Evolutionary conservation across 2,888 invertebrate genomes (phyloP), one percentile per base, ranked within the genome.

Genomic region (Strigamia crassipes): DNA sequence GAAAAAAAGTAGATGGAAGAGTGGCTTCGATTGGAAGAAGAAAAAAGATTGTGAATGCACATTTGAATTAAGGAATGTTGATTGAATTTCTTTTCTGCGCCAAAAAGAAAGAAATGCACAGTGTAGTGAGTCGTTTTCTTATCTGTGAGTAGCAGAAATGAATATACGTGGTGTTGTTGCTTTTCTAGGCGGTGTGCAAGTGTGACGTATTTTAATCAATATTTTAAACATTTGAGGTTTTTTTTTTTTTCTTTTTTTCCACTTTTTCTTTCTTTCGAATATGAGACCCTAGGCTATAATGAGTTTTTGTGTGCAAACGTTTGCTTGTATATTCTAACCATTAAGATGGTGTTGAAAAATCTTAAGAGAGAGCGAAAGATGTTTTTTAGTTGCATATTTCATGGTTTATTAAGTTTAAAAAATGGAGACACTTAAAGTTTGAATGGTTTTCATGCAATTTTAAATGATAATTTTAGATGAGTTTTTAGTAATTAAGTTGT

Each of bases 131-230:
- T 51, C 51, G 51, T 51, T 51, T 51, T 51, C 51, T 51, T 51
- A 51, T 51, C 51, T 51, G 51, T 6, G n/a, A 51, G 51, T 18
- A 51, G 51, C 51, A 51, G 51, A 51, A 51, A 51, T 51, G 51
- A 51, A 51, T 15, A 51, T 51, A 51, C 51, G 51, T 51, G 51
- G 51, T n/a, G 51, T 51, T 51, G 51, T 51, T 51, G 51, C n/a
- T 15, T n/a, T 51, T n/a, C n/a, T n/a, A n/a, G 51, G 51, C 51
- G 18, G 6, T 51, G 51, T 51, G 51, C 51, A n/a, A 46, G 18
- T 51, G 51, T 51, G 51, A 51, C 51, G 51, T 51, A 51, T n/a
- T 51, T 51, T 51, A 51, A 51, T 51, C 51, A 51, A 51, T 51
- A 51, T 51, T 51, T 51, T 51, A 51, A 51, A 51, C 51, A 51